Base-by-base conservation (phyloP, 2,797 vertebrate species). In the Onychomys leucogaster region DNA sequence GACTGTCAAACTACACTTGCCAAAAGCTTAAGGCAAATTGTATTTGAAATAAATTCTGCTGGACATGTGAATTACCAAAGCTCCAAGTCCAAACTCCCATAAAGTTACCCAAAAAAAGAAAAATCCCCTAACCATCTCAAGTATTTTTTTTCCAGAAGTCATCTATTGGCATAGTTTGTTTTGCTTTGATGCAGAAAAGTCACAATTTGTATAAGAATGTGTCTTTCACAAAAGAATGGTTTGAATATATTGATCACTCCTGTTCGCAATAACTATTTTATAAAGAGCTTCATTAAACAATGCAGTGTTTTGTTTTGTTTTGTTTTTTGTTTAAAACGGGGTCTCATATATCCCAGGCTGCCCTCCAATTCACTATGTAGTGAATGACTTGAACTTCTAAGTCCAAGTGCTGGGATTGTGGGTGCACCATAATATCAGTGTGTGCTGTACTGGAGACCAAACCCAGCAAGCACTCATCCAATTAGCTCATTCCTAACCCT, bases 31-130 rank as follows among this genome's bases (percentile, higher is more conserved):
- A 52, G 29, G 27, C 11, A 77, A 81, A 93, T 3, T 76, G 21
- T n/a, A 89, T 76, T 73, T 93, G 73, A 91, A 85, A 81, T 82
- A 69, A 77, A 90, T 43, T 89, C 37, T 94, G 34, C 37, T 41
- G 19, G 86, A 85, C 61, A 76, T 43, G 17, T 80, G 67, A 78
- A 92, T 55, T 83, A 89, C 57, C 55, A 93, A 67, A 92, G 27
- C 27, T 78, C 41, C 80, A 87, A 89, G 49, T 9, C 46, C 71
- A 37, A 95, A 91, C 10, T 91, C 59, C 90, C 49, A 82, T 63
- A 78, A 89, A 81, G 41, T 49, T 49, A 77, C 52, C 29, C 32
- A 81, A 65, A 52, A 78, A 81, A 76, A 63, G 55, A 78, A 23
- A 76, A 76, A 4, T 46, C 4, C 5, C 27, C 27, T 57, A 41